Evolutionary conservation across 1,140 invertebrate species (phyloP).

Genomic region (Diuraphis noxia): DNA sequence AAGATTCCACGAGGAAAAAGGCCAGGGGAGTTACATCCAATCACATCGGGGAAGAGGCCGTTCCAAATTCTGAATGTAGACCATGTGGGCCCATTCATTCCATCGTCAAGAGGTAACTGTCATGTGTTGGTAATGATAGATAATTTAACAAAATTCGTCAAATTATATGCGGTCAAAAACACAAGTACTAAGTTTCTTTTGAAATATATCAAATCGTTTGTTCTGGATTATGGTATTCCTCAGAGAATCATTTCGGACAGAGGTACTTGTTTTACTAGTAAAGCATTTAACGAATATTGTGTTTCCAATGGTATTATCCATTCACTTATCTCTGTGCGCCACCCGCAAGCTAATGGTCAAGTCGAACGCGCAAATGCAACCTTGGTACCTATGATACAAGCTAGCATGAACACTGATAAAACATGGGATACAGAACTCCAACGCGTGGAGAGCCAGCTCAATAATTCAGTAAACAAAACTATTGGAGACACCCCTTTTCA

Average conservation of each 20-base stretch:
- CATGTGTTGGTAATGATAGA: constrained; percentile 12
- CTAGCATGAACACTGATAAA: no score
- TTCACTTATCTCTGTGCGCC: background rate
- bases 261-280: constrained; percentile 29
- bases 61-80: constrained; percentile 1
- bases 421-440: background rate
- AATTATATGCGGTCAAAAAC: constrained; percentile 6
- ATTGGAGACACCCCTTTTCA: constrained; percentile 45
- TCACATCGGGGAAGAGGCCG: constrained; percentile 20
- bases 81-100: background rate
- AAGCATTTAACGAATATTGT: constrained; percentile 11
- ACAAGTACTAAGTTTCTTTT: background rate
- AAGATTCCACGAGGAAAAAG: constrained; percentile 56
- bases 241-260: background rate
- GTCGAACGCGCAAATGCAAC: no score
- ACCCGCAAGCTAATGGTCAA: constrained; percentile 3
- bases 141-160: constrained; percentile 13
- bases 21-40: constrained; percentile 55
- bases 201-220: background rate
- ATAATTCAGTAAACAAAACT: constrained; percentile 22
- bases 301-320: background rate
- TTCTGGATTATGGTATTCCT: constrained; percentile 19
- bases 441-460: constrained; percentile 20
- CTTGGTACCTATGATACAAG: no score
- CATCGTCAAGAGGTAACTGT: background rate